Evolutionary conservation across 2,113 vertebrate species (phyloP).

Genomic region (Oncorhynchus tshawytscha): DNA sequence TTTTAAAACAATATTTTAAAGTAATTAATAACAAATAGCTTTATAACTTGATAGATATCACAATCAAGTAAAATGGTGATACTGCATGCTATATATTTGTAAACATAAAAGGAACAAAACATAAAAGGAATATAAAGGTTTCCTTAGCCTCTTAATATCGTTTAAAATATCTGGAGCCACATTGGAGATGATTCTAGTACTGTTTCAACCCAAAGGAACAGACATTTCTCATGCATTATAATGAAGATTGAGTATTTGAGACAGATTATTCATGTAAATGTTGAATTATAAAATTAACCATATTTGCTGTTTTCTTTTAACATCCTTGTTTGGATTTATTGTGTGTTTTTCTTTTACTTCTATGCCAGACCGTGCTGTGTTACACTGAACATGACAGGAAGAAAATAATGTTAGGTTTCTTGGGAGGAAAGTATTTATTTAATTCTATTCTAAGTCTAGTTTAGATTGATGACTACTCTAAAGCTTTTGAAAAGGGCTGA

Average conservation of each 20-base stretch:
- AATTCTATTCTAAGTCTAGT: constrained; percentile 22
- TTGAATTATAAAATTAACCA: neutral
- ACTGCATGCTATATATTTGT: neutral
- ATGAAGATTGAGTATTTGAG: neutral
- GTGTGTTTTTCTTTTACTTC: constrained; percentile 24
- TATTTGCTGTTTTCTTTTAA: neutral
- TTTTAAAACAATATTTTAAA: neutral
- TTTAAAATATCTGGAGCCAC: no score
- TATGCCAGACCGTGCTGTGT: neutral
- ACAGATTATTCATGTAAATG: neutral
- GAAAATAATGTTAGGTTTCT: constrained; percentile 45
- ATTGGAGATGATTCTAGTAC: no score
- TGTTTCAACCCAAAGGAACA: no score
- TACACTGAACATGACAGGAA: constrained; percentile 33
- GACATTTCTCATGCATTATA: no score
- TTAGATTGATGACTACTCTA: constrained; percentile 48
- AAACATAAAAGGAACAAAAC: no score
- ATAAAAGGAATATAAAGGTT: no score
- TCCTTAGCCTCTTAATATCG: no score
- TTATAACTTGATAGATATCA: neutral
- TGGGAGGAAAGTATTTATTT: constrained; percentile 59
- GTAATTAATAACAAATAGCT: neutral
- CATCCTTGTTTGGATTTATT: constrained; percentile 23
- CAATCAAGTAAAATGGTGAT: neutral
- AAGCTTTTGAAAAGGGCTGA: constrained; percentile 39